A percentile compares a stretch with the other conserved stretches of the same genome.
phyloP scores from a whole-genome alignment of 2,797 vertebrate genomes.

The Melopsittacus undulatus region DNA sequence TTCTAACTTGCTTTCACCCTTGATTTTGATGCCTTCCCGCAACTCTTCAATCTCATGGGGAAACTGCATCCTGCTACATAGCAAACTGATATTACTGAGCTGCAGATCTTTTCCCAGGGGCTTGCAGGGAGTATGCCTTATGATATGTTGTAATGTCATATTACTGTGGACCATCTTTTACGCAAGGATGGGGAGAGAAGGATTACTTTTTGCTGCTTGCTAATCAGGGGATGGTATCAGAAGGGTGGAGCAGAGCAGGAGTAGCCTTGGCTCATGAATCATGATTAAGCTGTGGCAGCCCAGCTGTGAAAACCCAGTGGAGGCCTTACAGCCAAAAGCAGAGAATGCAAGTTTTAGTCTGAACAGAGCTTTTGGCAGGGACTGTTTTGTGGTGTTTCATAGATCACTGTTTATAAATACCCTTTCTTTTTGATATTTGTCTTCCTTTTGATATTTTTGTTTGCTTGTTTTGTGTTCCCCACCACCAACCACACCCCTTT shows the following conservation, averaged over 20 bases:
- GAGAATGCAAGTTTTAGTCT: background rate
- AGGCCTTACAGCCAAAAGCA: background rate
- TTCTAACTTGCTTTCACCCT: background rate
- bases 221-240: background rate
- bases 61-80: background rate
- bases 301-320: background rate
- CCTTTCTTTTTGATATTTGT: background rate
- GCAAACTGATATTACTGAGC: background rate
- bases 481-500: background rate
- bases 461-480: background rate
- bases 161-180: background rate
- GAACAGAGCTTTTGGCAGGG: background rate
- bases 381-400: background rate
- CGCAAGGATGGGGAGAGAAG: background rate
- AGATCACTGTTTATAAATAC: background rate
- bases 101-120: background rate
- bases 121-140: background rate
- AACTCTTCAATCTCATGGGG: background rate
- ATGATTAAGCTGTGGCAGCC: background rate
- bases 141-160: background rate
- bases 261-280: background rate
- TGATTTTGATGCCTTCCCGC: background rate
- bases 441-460: background rate
- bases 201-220: background rate
- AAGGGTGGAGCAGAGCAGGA: background rate